Percentiles rank a stretch among this genome's conserved stretches.
These are phyloP conservation scores for Protobothrops flavoviridis DNA, from an alignment of 2,113 vertebrate genomes.

Conservation along the genomic window DNA sequence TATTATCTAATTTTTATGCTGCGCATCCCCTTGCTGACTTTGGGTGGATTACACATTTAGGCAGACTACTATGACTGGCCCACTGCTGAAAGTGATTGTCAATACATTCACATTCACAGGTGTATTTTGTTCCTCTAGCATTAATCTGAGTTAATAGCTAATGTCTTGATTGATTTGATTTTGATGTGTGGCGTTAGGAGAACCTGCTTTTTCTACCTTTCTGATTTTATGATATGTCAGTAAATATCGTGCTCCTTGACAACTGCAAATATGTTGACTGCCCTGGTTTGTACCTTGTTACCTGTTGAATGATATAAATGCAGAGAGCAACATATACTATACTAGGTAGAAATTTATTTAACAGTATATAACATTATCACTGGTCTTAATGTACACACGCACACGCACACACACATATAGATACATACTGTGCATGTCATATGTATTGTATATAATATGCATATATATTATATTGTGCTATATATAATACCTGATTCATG, in stretches of 20 bases:
- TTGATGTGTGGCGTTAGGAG: background rate
- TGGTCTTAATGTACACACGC: background rate
- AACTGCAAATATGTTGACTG: constrained; percentile 4
- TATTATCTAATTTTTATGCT: background rate
- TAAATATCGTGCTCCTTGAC: background rate
- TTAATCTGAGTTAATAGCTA: background rate
- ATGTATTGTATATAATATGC: background rate
- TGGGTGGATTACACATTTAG: background rate
- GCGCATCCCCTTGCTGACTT: background rate
- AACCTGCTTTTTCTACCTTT: background rate
- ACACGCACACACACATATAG: background rate
- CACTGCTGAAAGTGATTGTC: background rate
- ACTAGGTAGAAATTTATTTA: background rate
- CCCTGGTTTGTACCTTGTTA: background rate
- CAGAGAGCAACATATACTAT: background rate
- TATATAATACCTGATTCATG: background rate
- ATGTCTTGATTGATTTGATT: constrained; percentile 8
- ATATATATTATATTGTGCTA: background rate
- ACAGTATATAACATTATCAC: background rate
- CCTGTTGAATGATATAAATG: background rate
- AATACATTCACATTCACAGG: background rate
- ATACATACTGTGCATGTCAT: background rate
- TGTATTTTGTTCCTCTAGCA: background rate
- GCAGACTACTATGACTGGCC: background rate
- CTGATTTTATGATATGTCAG: background rate